Conservation (phyloP, 2,797 vertebrate genomes). For the Eleutherodactylus coqui region DNA sequence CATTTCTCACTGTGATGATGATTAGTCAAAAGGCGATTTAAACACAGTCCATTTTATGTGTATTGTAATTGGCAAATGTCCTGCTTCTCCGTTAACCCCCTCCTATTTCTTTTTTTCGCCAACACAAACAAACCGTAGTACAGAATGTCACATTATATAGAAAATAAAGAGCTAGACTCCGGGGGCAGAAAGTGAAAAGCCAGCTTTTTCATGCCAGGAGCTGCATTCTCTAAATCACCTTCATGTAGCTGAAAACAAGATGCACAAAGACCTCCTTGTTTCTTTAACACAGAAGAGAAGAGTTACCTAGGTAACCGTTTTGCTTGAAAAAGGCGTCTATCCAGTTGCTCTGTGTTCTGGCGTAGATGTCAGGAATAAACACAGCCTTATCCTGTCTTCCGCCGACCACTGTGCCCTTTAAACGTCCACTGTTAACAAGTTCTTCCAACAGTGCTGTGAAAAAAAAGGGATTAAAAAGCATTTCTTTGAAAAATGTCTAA, state of each 20-base stretch:
- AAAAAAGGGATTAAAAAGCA: conserved; percentile 34
- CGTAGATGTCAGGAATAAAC: conserved; percentile 94
- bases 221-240: conserved; percentile 16
- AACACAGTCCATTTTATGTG: background rate
- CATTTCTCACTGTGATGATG: background rate
- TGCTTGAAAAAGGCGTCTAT: conserved; percentile 96
- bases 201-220: conserved; percentile 39
- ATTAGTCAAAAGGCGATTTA: background rate
- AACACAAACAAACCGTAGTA: background rate
- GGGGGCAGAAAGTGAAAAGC: conserved; percentile 18
- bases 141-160: background rate
- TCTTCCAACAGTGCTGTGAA: conserved; percentile 91
- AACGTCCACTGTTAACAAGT: conserved; percentile 84
- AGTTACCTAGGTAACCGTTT: conserved; percentile 92
- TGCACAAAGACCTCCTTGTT: conserved; percentile 60
- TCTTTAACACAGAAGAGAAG: conserved; percentile 28
- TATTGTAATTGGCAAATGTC: background rate
- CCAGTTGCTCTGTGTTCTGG: conserved; percentile 92
- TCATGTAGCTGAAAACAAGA: conserved; percentile 43
- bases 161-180: conserved; percentile 34
- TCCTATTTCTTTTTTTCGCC: background rate
- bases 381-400: conserved; percentile 93
- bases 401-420: conserved; percentile 89
- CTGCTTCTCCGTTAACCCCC: background rate
- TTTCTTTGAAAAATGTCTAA: conserved; percentile 34